Evolutionary conservation across 1,140 invertebrate genomes (phyloP).

Genomic region (Ylistrum balloti): DNA sequence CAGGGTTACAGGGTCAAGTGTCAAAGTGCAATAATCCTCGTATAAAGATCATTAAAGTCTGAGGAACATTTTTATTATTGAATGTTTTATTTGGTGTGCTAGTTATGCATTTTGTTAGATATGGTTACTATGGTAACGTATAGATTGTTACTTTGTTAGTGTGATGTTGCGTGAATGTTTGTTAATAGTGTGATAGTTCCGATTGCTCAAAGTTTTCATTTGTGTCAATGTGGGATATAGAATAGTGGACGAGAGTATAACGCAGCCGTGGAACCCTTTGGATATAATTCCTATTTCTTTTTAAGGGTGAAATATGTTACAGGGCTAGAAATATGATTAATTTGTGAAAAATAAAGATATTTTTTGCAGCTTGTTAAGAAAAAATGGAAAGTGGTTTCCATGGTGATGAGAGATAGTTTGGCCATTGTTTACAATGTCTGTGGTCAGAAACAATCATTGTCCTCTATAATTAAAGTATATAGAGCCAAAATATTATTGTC

Average conservation of each 20-base stretch:
- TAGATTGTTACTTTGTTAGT: slow-evolving; percentile 2
- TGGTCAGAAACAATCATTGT: background rate
- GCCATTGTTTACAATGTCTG: background rate
- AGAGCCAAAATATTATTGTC: background rate
- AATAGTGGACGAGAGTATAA: background rate
- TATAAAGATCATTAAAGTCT: background rate
- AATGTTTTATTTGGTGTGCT: slow-evolving; percentile 8
- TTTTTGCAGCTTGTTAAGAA: slow-evolving; percentile 6
- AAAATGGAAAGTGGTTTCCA: background rate
- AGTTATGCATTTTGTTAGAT: slow-evolving; percentile 17
- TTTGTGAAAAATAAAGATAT: no score
- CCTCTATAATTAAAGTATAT: slow-evolving; percentile 3
- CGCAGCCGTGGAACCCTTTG: background rate
- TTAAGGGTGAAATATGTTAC: background rate
- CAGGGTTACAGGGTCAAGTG: slow-evolving; percentile 12
- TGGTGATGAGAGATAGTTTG: background rate
- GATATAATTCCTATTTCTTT: background rate
- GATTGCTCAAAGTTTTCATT: background rate
- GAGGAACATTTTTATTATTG: background rate
- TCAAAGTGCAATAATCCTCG: slow-evolving; percentile 23
- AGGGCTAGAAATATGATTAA: background rate
- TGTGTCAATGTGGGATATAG: background rate
- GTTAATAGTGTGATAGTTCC: background rate
- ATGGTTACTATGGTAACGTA: background rate
- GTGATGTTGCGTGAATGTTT: background rate